phyloP scores from a whole-genome alignment of 2,888 invertebrate species.

The Cryptocheilus praepositus region DNA sequence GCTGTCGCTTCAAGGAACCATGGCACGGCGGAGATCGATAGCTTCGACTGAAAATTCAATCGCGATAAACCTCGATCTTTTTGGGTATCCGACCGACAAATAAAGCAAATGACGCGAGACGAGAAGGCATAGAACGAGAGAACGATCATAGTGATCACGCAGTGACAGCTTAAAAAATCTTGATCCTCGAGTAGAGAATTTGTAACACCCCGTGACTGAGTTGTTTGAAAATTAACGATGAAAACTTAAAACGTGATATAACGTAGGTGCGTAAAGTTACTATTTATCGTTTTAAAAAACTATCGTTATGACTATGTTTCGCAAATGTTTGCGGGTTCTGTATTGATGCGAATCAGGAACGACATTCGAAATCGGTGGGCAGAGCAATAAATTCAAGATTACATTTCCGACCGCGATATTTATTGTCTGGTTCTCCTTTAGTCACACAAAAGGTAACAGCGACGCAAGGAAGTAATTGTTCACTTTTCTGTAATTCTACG shows the following conservation, averaged over 20 bases:
- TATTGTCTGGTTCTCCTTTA: background rate
- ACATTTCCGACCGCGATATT: background rate
- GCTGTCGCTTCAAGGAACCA: constrained; percentile 49
- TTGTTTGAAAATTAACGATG: no score
- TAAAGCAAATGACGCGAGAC: background rate
- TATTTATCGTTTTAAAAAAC: no score
- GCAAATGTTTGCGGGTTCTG: no score
- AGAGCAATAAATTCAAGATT: background rate
- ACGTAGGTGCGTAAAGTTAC: no score
- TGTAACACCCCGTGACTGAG: no score
- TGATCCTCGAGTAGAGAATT: background rate
- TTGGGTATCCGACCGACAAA: constrained; percentile 12
- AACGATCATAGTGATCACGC: constrained; percentile 8
- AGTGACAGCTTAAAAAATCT: constrained; percentile 33
- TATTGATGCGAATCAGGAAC: no score
- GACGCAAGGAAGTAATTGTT: background rate
- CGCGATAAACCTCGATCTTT: constrained; percentile 47
- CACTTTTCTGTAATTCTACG: background rate
- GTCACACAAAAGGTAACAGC: background rate
- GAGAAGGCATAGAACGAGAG: background rate
- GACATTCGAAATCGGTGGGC: no score
- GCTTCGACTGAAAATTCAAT: constrained; percentile 42
- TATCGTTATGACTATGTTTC: no score
- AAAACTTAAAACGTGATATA: no score
- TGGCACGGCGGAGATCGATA: constrained; percentile 46